Evolutionary conservation across 2,113 vertebrate species (phyloP).

Genomic region (Turnix velox): DNA sequence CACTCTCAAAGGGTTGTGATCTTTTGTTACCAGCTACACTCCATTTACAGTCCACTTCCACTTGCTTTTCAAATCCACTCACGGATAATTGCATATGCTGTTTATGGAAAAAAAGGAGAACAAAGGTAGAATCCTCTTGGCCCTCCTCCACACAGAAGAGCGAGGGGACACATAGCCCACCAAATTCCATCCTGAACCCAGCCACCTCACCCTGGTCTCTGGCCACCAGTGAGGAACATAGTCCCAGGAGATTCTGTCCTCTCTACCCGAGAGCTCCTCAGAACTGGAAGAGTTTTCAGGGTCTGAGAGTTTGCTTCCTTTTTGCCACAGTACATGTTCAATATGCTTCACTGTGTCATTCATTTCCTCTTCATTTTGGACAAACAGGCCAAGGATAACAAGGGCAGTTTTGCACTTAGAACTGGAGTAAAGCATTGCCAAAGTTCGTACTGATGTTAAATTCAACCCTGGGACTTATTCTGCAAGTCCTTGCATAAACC

Average conservation of each 20-base stretch:
- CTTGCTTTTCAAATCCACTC: neutral
- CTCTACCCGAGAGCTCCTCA: neutral
- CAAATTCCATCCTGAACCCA: neutral
- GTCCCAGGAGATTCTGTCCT: neutral
- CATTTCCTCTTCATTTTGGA: neutral
- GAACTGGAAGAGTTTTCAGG: neutral
- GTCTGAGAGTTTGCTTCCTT: neutral
- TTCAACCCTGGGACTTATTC: neutral
- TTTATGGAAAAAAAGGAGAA: neutral
- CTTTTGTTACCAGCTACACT: neutral
- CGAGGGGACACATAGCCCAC: neutral
- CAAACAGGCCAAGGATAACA: neutral
- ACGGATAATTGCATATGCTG: neutral
- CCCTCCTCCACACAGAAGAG: neutral
- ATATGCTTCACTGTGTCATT: neutral
- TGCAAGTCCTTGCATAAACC: neutral
- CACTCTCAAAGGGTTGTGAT: neutral
- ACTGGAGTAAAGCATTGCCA: neutral
- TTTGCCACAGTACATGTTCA: neutral
- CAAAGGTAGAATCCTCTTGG: neutral
- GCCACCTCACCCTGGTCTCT: neutral
- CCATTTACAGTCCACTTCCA: neutral
- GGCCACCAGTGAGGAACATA: neutral
- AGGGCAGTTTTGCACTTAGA: neutral
- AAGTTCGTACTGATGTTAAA: neutral